These are phyloP conservation scores for Drosophila oshimai DNA, from an alignment of 1,140 invertebrate species.

Conservation along the genomic window DNA sequence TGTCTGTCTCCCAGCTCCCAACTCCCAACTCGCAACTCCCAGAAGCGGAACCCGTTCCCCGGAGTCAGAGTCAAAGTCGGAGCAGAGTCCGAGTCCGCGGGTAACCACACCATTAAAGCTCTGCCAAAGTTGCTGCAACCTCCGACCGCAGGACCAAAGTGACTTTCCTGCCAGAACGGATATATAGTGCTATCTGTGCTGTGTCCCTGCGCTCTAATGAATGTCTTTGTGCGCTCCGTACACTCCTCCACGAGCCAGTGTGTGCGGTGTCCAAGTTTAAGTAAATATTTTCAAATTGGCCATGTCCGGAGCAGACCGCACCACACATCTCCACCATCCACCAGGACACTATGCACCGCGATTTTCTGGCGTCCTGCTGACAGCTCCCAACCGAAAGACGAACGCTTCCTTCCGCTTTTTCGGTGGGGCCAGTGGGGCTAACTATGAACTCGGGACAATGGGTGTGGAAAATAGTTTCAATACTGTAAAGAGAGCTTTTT, in stretches of 20 bases:
- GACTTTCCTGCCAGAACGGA: slow-evolving; percentile 22
- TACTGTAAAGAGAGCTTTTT: background rate
- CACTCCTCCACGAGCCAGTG: background rate
- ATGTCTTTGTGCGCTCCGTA: slow-evolving; percentile 26
- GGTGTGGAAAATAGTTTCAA: background rate
- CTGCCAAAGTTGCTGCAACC: slow-evolving; percentile 55
- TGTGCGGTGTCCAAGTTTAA: slow-evolving; percentile 52
- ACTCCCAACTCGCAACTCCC: no score
- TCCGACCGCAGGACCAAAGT: slow-evolving; percentile 47
- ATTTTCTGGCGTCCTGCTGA: slow-evolving; percentile 30
- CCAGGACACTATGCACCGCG: slow-evolving; percentile 20
- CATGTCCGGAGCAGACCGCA: slow-evolving; percentile 57
- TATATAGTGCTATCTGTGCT: slow-evolving; percentile 11
- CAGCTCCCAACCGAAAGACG: slow-evolving; percentile 58
- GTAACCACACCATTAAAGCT: slow-evolving; percentile 68
- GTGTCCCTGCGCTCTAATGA: slow-evolving; percentile 41
- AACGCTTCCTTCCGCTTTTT: slow-evolving; percentile 47
- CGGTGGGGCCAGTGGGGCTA: background rate
- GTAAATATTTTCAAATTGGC: slow-evolving; percentile 80
- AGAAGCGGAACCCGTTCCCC: background rate
- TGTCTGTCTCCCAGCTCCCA: no score
- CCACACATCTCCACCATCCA: no score
- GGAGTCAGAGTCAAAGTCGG: slow-evolving; percentile 16
- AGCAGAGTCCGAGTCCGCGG: slow-evolving; percentile 39
- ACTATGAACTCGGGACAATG: background rate